Base-by-base conservation (phyloP, 2,797 vertebrate genomes). In the Scleropages formosus region DNA sequence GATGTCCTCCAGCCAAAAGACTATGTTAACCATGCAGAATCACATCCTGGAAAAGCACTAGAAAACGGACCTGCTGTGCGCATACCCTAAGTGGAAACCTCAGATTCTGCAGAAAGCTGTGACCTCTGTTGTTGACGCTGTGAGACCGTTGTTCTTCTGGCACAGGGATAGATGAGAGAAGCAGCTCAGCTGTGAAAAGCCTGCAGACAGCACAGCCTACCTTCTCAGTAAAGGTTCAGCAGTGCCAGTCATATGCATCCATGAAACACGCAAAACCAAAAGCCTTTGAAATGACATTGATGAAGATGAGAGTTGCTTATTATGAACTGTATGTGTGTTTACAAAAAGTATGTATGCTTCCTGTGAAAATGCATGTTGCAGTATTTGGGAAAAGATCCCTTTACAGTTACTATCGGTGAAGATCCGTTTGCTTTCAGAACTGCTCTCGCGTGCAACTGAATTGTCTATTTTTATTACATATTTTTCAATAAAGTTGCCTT, bases 41-140 rank as follows among this genome's bases (percentile, higher is more conserved):
- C 56, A 26, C 22, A 10, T 49, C n/a, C 24, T 16, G 58, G 13
- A 76, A 24, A 39, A 69, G 51, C 24, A 62, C 60, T 74, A 12
- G 18, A 65, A 61, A 65, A 74, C 31, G n/a, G 70, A 72, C 27
- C 76, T 20, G 39, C 26, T 72, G 84, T 82, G 83, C 77, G 78
- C 80, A 63, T 75, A 80, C 78, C 77, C 65, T 56, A 87, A 87
- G 86, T 53, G 78, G 82, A 89, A 91, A 91, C 94, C 96, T 99
- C 96, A 99, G 96, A 96, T 93, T 92, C 91, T 91, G 84, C 87
- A 75, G 56, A 62, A 60, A 27, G 2, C 26, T 58, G 9, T 24
- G n/a, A 51, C 31, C 31, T 39, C 31, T 39, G 31, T 2, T 39
- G 39, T 2, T 39, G 2, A 6, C 31, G 2, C 31, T 39, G 31